Base-by-base conservation (phyloP, 2,888 invertebrate genomes). In the Leucozona laternaria region DNA sequence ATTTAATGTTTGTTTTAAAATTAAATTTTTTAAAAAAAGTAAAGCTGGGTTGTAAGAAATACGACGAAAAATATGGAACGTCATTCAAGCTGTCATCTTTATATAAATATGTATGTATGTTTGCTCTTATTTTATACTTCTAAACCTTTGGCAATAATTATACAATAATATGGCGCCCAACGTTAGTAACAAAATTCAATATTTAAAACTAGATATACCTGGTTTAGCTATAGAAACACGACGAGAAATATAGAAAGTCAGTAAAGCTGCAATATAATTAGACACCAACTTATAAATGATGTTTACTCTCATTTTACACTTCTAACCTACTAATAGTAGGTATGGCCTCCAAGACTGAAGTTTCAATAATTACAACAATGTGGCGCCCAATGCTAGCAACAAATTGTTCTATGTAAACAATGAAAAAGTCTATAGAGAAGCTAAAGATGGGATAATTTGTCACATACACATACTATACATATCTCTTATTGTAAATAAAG, bases 391-490 rank as follows among this genome's bases (percentile, higher is more conserved):
- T 11, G 15, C 11, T 50, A 53, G 50, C 17, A 17, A 53, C 50
- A 68, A 22, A 53, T 37, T 40, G 48, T 68, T 68, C 68, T 68
- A 53, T 68, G 45, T 31, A 34, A 68, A 68, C 40, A 68, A 17
- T 68, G 10, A n/a, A 53, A 22, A 15, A 34, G 22, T 66, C 50
- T 53, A n/a, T n/a, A 50, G 15, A 28, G n/a, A 28, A 45, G 11
- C 4, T 34, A 34, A 1, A 43, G 2, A 22, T 22, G 17, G 17
- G 15, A 31, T 28, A 50, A 34, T 20, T 37, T 68, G 68, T 53
- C 53, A 68, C 37, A 22, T n/a, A n/a, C 8, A 31, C 5, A 4
- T 28, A n/a, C 2, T 28, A 43, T 10, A n/a, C n/a, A n/a, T n/a
- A n/a, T n/a, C n/a, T 48, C 20, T 13, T 40, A 4, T 28, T 11